phyloP scores from a whole-genome alignment of 1,140 invertebrate species.

The Centruroides sculpturatus region DNA sequence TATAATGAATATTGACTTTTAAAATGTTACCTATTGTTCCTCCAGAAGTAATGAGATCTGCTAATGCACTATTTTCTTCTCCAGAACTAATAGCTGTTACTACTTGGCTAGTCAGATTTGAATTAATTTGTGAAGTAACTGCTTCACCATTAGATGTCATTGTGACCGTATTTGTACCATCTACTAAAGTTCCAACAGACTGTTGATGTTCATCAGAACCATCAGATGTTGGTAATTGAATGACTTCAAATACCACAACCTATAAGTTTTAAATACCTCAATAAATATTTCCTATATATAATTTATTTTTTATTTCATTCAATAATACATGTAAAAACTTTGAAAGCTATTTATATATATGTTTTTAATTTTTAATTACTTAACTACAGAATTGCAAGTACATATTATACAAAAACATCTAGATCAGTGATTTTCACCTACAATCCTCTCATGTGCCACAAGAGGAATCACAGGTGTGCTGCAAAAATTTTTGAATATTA shows the following conservation, averaged over 20 bases:
- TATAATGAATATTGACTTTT: background rate
- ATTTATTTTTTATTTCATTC: too few species aligned
- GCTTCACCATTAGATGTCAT: background rate
- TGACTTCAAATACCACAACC: constrained; percentile 20
- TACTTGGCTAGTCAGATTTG: background rate
- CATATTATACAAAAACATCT: too few species aligned
- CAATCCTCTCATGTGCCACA: too few species aligned
- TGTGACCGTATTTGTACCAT: background rate
- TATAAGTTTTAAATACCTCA: background rate
- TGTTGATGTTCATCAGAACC: background rate
- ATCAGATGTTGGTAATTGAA: constrained; percentile 11
- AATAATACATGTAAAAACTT: too few species aligned
- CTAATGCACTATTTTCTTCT: background rate
- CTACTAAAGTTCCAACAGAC: background rate
- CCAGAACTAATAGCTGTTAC: background rate
- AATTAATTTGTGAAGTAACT: background rate
- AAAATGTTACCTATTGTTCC: background rate
- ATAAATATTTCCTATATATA: constrained; percentile 2
- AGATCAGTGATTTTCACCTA: too few species aligned
- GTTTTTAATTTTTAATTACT: too few species aligned
- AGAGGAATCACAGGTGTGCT: too few species aligned
- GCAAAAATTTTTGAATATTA: too few species aligned
- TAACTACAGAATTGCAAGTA: too few species aligned
- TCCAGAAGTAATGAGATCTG: background rate
- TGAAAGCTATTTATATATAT: too few species aligned